Evolutionary conservation across 2,888 invertebrate species (phyloP).

Genomic region (Sipunculus nudus): DNA sequence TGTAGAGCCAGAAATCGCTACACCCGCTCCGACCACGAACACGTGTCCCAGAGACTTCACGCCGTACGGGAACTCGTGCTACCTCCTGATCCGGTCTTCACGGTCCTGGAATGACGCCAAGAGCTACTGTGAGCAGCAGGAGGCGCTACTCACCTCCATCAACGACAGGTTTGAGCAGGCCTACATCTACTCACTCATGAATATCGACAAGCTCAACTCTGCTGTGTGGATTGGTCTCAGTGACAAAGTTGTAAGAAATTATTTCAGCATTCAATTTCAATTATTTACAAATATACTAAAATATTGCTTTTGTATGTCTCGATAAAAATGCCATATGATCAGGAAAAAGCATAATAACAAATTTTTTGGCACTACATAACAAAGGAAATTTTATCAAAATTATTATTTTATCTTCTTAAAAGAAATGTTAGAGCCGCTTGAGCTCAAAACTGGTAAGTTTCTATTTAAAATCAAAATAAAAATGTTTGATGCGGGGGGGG

Average conservation of each 20-base stretch:
- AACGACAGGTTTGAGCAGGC: conserved; percentile 44
- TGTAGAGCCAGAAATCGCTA: conserved; percentile 36
- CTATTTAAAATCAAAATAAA: too few relatives aligned
- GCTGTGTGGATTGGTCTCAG: conserved; percentile 48
- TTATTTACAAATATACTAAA: not conserved
- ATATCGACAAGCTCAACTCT: conserved; percentile 20
- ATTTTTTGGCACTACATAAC: too few relatives aligned
- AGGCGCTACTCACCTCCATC: conserved; percentile 42
- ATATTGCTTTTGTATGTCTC: not conserved
- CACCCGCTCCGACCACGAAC: conserved; percentile 39
- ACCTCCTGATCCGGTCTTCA: conserved; percentile 33
- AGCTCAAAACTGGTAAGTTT: too few relatives aligned
- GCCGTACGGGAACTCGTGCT: conserved; percentile 45
- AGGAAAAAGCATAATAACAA: too few relatives aligned
- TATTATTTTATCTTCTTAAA: too few relatives aligned
- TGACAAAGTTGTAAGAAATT: conserved; percentile 37
- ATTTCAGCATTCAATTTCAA: not conserved
- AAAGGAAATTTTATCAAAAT: too few relatives aligned
- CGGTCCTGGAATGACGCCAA: conserved; percentile 40
- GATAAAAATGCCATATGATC: too few relatives aligned
- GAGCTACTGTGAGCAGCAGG: conserved; percentile 32
- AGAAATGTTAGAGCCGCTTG: too few relatives aligned
- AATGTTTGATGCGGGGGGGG: too few relatives aligned
- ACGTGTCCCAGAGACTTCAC: conserved; percentile 42
- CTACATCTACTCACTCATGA: conserved; percentile 40